Percentiles rank a stretch among this genome's conserved stretches.
Conservation (phyloP, 2,888 invertebrate genomes). For the Pachliopta kotzebuea region DNA sequence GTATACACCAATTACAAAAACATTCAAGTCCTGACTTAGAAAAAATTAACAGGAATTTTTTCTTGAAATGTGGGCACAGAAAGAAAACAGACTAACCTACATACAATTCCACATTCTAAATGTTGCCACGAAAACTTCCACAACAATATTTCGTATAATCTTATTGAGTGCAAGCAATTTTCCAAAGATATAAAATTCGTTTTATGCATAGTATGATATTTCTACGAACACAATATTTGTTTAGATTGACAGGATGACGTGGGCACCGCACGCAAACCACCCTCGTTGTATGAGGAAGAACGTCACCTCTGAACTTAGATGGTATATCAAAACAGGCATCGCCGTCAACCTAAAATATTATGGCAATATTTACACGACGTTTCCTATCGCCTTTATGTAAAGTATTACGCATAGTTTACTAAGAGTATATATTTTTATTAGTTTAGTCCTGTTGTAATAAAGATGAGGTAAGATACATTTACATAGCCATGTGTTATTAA, state of each 20-base stretch:
- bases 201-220: conserved; percentile 26
- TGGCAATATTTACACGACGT: conserved; percentile 17
- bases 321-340: conserved; percentile 23
- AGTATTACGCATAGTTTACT: conserved; percentile 2
- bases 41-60: too few species aligned
- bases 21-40: too few species aligned
- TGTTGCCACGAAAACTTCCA: too few species aligned
- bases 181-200: conserved; percentile 4
- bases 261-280: conserved; percentile 47
- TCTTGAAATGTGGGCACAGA: too few species aligned
- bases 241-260: conserved; percentile 41
- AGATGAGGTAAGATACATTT: neutral
- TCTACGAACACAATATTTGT: conserved; percentile 39
- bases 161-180: conserved; percentile 8
- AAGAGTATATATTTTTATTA: neutral
- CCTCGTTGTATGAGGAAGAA: conserved; percentile 36
- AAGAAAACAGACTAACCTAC: too few species aligned
- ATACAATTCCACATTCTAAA: too few species aligned
- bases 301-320: conserved; percentile 41
- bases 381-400: conserved; percentile 9
- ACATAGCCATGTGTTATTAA: neutral
- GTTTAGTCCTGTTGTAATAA: neutral
- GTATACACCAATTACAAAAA: too few species aligned
- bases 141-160: conserved; percentile 11
- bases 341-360: conserved; percentile 15